phyloP scores from a whole-genome alignment of 2,113 vertebrate genomes.

The Tragelaphus scriptus region DNA sequence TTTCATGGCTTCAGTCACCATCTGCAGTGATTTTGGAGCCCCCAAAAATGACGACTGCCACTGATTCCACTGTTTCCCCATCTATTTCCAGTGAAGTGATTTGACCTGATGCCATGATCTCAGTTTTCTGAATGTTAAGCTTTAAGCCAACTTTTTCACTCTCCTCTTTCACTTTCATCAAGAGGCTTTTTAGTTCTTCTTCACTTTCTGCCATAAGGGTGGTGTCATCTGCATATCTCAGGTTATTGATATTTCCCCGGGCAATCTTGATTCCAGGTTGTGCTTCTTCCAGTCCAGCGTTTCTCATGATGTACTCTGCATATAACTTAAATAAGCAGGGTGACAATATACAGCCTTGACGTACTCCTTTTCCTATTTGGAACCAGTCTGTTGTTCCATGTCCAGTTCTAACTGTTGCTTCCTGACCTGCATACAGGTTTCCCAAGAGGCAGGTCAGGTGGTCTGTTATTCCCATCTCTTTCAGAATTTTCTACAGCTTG shows the following conservation, averaged over 20 bases:
- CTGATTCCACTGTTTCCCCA: background rate
- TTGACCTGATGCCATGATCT: background rate
- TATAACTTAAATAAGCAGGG: background rate
- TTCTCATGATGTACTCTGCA: background rate
- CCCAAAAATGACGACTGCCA: accelerated
- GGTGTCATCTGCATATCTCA: background rate
- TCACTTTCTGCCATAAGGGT: background rate
- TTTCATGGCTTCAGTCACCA: background rate
- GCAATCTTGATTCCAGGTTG: background rate
- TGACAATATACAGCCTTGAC: background rate
- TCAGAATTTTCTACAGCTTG: background rate
- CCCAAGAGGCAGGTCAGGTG: background rate
- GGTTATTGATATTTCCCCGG: background rate
- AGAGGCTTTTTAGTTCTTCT: background rate
- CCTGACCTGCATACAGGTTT: background rate
- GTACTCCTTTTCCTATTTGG: background rate
- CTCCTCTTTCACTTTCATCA: background rate
- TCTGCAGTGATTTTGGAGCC: background rate
- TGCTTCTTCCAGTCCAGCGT: background rate
- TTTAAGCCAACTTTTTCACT: background rate
- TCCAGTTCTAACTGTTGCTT: background rate
- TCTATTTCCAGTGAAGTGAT: background rate
- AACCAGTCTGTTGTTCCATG: background rate
- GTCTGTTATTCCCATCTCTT: background rate
- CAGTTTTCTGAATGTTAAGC: background rate